These are phyloP conservation scores for Penaeus monodon DNA, from an alignment of 2,888 invertebrate genomes.

Conservation along the genomic window DNA sequence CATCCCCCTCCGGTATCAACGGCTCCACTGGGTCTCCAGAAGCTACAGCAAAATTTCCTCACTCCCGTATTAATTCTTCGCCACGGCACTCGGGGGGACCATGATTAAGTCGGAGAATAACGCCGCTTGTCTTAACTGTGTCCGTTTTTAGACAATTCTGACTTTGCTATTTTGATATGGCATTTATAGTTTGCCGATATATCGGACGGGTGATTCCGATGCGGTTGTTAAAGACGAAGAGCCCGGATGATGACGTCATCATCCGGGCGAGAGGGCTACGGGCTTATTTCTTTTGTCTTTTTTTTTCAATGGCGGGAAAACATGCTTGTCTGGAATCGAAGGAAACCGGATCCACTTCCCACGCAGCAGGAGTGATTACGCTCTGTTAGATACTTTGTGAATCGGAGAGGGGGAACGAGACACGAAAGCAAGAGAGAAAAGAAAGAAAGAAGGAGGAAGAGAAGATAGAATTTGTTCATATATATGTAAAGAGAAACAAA, in stretches of 20 bases:
- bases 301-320: not conserved
- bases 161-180: slow-evolving; percentile 45
- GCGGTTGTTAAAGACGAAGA: not conserved
- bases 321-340: no score
- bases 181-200: slow-evolving; percentile 53
- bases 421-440: no score
- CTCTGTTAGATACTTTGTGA: no score
- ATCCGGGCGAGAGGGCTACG: no score
- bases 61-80: slow-evolving; percentile 60
- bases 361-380: no score
- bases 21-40: slow-evolving; percentile 43
- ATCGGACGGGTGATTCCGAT: slow-evolving; percentile 42
- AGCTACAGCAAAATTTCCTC: slow-evolving; percentile 61
- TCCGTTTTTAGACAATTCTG: slow-evolving; percentile 44
- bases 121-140: slow-evolving; percentile 53
- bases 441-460: no score
- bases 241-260: no score
- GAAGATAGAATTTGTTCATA: no score
- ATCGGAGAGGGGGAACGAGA: no score
- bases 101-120: slow-evolving; percentile 61
- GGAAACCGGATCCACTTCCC: no score
- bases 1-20: slow-evolving; percentile 37
- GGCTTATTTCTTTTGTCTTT: no score
- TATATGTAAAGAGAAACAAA: no score
- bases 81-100: slow-evolving; percentile 42